Conservation (phyloP, 2,888 invertebrate species). For the Chymomyza amoena region DNA sequence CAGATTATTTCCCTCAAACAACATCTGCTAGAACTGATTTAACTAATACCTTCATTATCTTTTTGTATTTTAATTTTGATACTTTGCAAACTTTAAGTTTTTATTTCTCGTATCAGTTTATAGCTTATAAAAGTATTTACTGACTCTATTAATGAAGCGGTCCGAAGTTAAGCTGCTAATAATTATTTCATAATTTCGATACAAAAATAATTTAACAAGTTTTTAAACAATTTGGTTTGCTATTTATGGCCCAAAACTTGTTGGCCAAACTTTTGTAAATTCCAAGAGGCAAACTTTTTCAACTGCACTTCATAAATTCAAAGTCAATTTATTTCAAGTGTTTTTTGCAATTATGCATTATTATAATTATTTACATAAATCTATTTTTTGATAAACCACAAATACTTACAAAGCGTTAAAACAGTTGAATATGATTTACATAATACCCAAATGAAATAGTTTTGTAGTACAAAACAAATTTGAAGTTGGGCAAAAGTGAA, state of each 20-base stretch:
- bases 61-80: too few relatives aligned
- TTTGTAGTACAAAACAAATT: neutral
- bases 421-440: neutral
- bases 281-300: neutral
- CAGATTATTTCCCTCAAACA: too few relatives aligned
- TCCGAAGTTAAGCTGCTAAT: neutral
- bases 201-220: neutral
- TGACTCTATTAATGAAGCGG: neutral
- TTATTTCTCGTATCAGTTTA: neutral
- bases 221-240: neutral
- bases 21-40: too few relatives aligned
- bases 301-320: constrained; percentile 36
- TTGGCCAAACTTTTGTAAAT: neutral
- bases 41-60: too few relatives aligned
- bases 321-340: neutral
- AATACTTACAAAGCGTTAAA: neutral
- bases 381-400: constrained; percentile 28
- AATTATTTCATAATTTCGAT: neutral
- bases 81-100: too few relatives aligned
- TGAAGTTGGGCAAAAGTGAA: neutral
- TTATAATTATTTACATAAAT: constrained; percentile 42
- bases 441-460: neutral
- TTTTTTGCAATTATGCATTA: neutral
- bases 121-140: neutral
- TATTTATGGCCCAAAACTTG: neutral